Evolutionary conservation across 2,113 vertebrate genomes (phyloP), one percentile per base, ranked within the genome.

Genomic region (Amblyornis subalaris): DNA sequence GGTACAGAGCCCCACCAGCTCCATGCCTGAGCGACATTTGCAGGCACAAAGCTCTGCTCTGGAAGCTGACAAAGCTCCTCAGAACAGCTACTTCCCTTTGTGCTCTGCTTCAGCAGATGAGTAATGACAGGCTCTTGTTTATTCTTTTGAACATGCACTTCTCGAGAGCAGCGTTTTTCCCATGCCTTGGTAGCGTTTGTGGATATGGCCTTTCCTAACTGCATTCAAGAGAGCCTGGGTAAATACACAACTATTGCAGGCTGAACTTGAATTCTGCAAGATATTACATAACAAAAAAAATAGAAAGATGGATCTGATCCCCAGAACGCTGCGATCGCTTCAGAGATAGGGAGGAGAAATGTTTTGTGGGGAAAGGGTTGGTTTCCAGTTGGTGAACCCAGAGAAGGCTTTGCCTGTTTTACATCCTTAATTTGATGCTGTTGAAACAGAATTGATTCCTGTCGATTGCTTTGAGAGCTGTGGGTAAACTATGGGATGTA

Each of bases 81-180:
- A 14, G 72, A 51, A 45, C 79, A 88, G 47, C 72, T 42, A 19
- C 60, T 73, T 86, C 67, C 82, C 88, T 60, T 50, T 69, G 33
- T 66, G 24, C 24, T 1, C 60, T 92, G 45, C 60, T 80, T 35
- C 71, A 66, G 72, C 60, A 58, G 80, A 89, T 73, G 69, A 92
- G 76, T 65, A 45, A 83, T 89, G n/a, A 13, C 47, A 66, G 9
- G 42, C 76, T 51, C 9, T 65, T 92, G 76, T 95, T 95, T 95
- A 83, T 62, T 18, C 79, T 86, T 80, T 36, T 73, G 80, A 48
- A 54, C 57, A 40, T 2, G 26, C 25, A 12, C 70, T 78, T 87
- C 86, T 80, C 6, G 0, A 87, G 73, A 81, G 82, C 73, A 47
- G 73, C 3, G 4, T 62, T 91, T 90, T 93, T 87, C 85, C 88